Evolutionary conservation across 1,140 invertebrate species (phyloP).

Genomic region (Eriocheir sinensis): DNA sequence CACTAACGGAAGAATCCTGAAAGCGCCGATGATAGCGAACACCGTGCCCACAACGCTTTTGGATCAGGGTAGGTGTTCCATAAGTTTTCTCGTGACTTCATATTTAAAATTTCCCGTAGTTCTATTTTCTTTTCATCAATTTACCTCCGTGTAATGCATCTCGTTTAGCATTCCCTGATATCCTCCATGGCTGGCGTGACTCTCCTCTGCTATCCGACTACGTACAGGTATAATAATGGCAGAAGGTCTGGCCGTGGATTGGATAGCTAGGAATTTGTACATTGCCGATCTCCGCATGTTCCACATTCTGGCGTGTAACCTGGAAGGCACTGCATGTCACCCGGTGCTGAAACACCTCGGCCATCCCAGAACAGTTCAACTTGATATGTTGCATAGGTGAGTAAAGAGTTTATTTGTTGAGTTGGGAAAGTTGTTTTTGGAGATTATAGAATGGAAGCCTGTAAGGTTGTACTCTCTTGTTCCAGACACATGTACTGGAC

Average conservation of each 20-base stretch:
- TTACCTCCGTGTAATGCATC: too few relatives aligned
- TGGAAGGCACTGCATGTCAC: conserved; percentile 87
- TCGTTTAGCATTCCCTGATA: too few relatives aligned
- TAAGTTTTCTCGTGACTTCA: neutral
- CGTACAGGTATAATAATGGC: conserved; percentile 90
- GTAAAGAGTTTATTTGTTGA: too few relatives aligned
- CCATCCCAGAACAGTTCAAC: conserved; percentile 86
- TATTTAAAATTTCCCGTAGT: neutral
- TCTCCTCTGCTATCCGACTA: neutral
- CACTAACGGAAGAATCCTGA: neutral
- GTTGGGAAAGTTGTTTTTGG: too few relatives aligned
- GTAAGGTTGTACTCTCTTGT: neutral
- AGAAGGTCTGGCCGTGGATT: conserved; percentile 90
- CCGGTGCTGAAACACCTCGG: conserved; percentile 87
- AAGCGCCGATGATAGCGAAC: neutral
- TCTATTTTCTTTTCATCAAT: neutral
- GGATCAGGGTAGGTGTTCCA: conserved; percentile 35
- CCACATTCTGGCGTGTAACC: conserved; percentile 85
- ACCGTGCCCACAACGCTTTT: neutral
- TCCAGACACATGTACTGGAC: conserved; percentile 65
- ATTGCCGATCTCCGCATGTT: conserved; percentile 88
- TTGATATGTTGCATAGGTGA: conserved; percentile 86
- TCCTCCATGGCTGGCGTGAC: too few relatives aligned
- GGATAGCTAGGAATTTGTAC: conserved; percentile 90
- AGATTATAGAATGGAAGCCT: neutral